Evolutionary conservation across 2,113 vertebrate species (phyloP), one percentile per base, ranked within the genome.

Genomic region (Rhinolophus ferrumequinum): DNA sequence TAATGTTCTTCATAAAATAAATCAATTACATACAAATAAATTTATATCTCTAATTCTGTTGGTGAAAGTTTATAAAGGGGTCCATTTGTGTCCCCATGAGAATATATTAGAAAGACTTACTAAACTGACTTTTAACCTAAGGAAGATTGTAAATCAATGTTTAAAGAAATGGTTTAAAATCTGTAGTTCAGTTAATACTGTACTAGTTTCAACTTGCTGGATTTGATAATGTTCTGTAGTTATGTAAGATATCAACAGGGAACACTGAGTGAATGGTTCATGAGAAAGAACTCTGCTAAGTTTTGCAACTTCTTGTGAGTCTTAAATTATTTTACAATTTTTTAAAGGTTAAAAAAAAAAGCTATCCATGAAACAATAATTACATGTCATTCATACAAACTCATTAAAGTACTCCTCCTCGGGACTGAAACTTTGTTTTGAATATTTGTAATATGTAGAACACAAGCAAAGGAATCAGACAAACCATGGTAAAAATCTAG

Each of bases 1-100:
- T 21, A 30, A 60, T 47, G 35, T 56, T 58, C 47, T 80, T 96
- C 26, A 73, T 75, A 76, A 92, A 92, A 96, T 89, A 83, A 64
- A 73, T 76, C 16, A 69, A 88, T 26, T 77, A 67, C 15, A 87
- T 21, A n/a, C 13, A 93, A 84, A 95, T 69, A 64, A 91, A 80
- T 88, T 95, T 35, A 83, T 18, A 83, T 60, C 3, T 80, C 24
- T 52, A 85, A 70, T 80, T 84, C 35, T 58, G 8, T 72, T 77
- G 8, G 3, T 85, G 4, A 47, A 81, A 75, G 67, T 66, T 85
- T 13, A 47, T 52, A 50, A 93, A 60, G 16, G 8, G 5, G 9
- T 67, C 6, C 30, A 77, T 28, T 8, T 58, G 26, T 72, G 28
- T 4, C n/a, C 35, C 21, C 35, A 67, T n/a, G 24, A 86, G 26